Percentiles rank a stretch among this genome's conserved stretches.
Evolutionary conservation across 2,888 invertebrate genomes (phyloP).

Genomic region (Silvanus unidentatus): DNA sequence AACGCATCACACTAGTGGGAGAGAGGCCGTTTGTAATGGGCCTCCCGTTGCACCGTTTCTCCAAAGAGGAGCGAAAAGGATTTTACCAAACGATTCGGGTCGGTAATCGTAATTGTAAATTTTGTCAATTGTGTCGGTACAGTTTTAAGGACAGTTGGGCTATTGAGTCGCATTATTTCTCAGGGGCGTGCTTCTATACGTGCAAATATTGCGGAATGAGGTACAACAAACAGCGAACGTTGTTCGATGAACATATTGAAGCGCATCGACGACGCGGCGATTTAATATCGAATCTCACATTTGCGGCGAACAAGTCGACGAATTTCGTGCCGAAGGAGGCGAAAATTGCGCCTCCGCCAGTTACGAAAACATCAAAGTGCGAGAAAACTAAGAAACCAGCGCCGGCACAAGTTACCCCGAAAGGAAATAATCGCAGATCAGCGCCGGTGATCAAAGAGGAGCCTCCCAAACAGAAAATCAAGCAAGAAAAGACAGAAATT

Average conservation of each 20-base stretch:
- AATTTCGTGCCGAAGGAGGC: conserved; percentile 29
- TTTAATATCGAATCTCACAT: conserved; percentile 36
- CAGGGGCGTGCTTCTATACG: conserved; percentile 41
- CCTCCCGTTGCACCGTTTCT: conserved; percentile 35
- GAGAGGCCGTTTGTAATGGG: conserved; percentile 34
- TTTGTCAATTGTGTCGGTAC: conserved; percentile 43
- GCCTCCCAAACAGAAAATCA: conserved; percentile 17
- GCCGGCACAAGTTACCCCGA: not conserved
- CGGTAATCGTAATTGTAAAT: conserved; percentile 40
- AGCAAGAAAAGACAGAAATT: not conserved
- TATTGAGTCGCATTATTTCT: conserved; percentile 44
- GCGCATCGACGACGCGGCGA: conserved; percentile 35
- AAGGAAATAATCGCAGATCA: conserved; percentile 18
- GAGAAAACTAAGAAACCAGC: conserved; percentile 1
- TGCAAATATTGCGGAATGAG: conserved; percentile 44
- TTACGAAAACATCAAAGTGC: conserved; percentile 9
- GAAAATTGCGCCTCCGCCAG: conserved; percentile 12
- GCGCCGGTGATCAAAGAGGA: conserved; percentile 32
- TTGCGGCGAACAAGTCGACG: conserved; percentile 35
- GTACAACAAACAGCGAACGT: conserved; percentile 42
- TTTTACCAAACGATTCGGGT: conserved; percentile 41
- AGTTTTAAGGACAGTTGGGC: conserved; percentile 47
- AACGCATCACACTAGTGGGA: conserved; percentile 25
- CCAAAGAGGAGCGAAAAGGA: conserved; percentile 39
- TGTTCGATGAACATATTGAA: conserved; percentile 37